A percentile compares a stretch with the other conserved stretches of the same genome.
phyloP scores from a whole-genome alignment of 2,113 vertebrate genomes.

The Onychorhynchus coronatus region DNA sequence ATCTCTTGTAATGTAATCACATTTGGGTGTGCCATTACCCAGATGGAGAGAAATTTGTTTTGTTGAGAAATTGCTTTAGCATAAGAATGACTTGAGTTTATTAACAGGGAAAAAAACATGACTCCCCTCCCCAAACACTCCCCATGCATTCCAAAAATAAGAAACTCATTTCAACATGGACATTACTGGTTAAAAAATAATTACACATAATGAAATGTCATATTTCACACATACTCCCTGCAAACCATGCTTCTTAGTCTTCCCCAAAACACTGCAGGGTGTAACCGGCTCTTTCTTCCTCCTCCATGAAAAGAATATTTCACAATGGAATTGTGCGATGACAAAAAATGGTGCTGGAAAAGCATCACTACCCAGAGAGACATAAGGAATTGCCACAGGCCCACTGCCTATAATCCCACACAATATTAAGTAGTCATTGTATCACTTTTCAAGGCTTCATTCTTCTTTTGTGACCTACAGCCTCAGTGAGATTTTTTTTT shows the following conservation, averaged over 20 bases:
- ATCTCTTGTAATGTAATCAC: slow-evolving; percentile 65
- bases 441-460: slow-evolving; percentile 36
- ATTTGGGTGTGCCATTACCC: slow-evolving; percentile 64
- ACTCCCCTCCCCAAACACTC: slow-evolving; percentile 1
- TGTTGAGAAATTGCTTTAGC: slow-evolving; percentile 67
- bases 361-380: slow-evolving; percentile 33
- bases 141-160: slow-evolving; percentile 45
- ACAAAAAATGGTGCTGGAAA: slow-evolving; percentile 38
- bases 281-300: slow-evolving; percentile 37
- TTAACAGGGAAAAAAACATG: slow-evolving; percentile 42
- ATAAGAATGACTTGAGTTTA: slow-evolving; percentile 50
- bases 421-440: slow-evolving; percentile 36
- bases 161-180: slow-evolving; percentile 59
- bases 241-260: slow-evolving; percentile 41
- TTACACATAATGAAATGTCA: slow-evolving; percentile 56
- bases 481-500: neutral
- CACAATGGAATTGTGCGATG: slow-evolving; percentile 46
- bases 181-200: slow-evolving; percentile 59
- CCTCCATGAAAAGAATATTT: slow-evolving; percentile 50
- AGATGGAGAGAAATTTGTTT: slow-evolving; percentile 69
- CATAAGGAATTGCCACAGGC: slow-evolving; percentile 39
- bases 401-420: slow-evolving; percentile 47
- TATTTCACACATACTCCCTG: slow-evolving; percentile 54
- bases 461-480: slow-evolving; percentile 54
- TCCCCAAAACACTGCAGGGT: slow-evolving; percentile 54